These are phyloP conservation scores for Ispidina lecontei DNA, from an alignment of 2,797 vertebrate species.

Conservation along the genomic window DNA sequence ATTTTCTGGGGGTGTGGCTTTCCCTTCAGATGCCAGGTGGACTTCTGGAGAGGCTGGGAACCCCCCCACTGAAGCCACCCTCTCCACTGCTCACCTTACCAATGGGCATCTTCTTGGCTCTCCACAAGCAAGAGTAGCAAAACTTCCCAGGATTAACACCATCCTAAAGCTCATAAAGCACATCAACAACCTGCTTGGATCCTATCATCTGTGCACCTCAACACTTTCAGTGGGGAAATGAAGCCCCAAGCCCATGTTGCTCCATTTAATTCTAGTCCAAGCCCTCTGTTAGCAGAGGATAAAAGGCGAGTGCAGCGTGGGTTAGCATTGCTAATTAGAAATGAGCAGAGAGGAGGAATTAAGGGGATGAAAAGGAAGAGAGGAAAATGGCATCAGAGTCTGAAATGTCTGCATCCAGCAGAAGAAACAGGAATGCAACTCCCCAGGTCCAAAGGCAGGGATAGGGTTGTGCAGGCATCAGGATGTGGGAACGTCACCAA, in stretches of 20 bases:
- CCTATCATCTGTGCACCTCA: fast-evolving
- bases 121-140: neutral
- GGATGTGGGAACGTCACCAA: fast-evolving
- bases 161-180: neutral
- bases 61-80: neutral
- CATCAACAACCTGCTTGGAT: neutral
- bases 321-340: slow-evolving; percentile 14
- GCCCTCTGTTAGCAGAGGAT: neutral
- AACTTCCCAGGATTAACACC: neutral
- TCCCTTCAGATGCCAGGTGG: neutral
- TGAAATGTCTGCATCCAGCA: neutral
- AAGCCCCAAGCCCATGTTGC: neutral
- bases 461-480: neutral
- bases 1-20: neutral
- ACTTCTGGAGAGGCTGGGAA: fast-evolving
- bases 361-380: neutral
- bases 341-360: neutral
- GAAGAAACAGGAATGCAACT: neutral
- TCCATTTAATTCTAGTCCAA: neutral
- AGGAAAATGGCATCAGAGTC: neutral
- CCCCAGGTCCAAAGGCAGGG: neutral
- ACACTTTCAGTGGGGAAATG: fast-evolving
- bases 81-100: neutral
- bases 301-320: neutral
- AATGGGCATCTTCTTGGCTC: slow-evolving; percentile 36